Evolutionary conservation across 2,888 invertebrate genomes (phyloP).

Genomic region (Eudemis profundana): DNA sequence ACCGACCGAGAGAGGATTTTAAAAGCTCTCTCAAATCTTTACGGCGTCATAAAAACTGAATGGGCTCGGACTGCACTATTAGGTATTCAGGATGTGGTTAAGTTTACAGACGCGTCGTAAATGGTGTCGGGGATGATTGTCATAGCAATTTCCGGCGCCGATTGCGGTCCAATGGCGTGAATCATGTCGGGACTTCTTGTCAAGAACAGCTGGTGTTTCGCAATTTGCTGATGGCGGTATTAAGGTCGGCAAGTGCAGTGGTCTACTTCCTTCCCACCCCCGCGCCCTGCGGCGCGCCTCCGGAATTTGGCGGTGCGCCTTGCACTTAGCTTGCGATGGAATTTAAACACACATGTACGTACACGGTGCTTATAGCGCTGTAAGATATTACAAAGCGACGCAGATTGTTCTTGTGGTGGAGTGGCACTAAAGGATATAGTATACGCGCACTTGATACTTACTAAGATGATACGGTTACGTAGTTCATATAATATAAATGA

Average conservation of each 20-base stretch:
- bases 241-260: slow-evolving; percentile 79
- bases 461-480: neutral
- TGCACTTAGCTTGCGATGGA: slow-evolving; percentile 68
- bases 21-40: slow-evolving; percentile 41
- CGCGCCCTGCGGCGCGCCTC: slow-evolving; percentile 72
- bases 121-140: slow-evolving; percentile 62
- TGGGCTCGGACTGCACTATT: slow-evolving; percentile 28
- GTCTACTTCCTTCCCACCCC: slow-evolving; percentile 59
- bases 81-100: slow-evolving; percentile 32
- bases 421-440: slow-evolving; percentile 36
- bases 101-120: slow-evolving; percentile 49
- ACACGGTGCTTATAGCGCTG: slow-evolving; percentile 55
- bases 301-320: slow-evolving; percentile 80
- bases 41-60: slow-evolving; percentile 57
- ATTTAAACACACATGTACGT: slow-evolving; percentile 55
- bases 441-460: neutral
- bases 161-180: slow-evolving; percentile 73
- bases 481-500: no score
- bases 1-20: slow-evolving; percentile 47
- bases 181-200: slow-evolving; percentile 79
- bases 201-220: slow-evolving; percentile 79
- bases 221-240: slow-evolving; percentile 84
- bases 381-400: slow-evolving; percentile 55
- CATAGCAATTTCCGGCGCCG: slow-evolving; percentile 64
- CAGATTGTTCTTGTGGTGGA: slow-evolving; percentile 48